Conservation (phyloP, 1,140 invertebrate genomes). For the Ditylenchus dipsaci region DNA sequence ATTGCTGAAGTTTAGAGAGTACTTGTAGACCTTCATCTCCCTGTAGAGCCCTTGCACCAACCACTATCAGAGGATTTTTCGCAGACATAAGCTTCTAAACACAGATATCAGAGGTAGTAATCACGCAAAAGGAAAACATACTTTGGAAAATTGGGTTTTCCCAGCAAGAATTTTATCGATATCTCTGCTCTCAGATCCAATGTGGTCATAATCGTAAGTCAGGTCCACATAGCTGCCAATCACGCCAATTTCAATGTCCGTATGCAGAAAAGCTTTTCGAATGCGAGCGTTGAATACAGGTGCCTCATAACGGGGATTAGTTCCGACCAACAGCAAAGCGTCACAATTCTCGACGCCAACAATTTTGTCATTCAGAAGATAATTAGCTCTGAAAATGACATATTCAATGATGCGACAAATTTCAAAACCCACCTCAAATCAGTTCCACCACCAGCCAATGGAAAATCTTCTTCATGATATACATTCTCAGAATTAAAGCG, state of each 20-base stretch:
- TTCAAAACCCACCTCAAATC: slow-evolving; percentile 73
- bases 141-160: slow-evolving; percentile 61
- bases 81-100: slow-evolving; percentile 69
- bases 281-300: slow-evolving; percentile 90
- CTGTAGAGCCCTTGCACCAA: slow-evolving; percentile 78
- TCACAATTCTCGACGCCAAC: slow-evolving; percentile 83
- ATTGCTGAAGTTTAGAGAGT: slow-evolving; percentile 70
- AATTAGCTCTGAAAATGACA: slow-evolving; percentile 57
- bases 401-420: slow-evolving; percentile 8
- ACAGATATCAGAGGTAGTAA: not conserved
- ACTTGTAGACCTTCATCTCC: slow-evolving; percentile 74
- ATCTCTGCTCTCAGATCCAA: slow-evolving; percentile 39
- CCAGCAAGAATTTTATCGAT: slow-evolving; percentile 47
- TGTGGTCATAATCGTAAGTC: slow-evolving; percentile 77
- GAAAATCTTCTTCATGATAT: slow-evolving; percentile 84
- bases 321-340: slow-evolving; percentile 83
- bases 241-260: slow-evolving; percentile 66
- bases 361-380: slow-evolving; percentile 62
- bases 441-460: slow-evolving; percentile 75
- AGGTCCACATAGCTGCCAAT: slow-evolving; percentile 87
- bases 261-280: slow-evolving; percentile 69
- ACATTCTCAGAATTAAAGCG: slow-evolving; percentile 76
- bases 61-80: slow-evolving; percentile 82
- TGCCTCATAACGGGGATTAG: slow-evolving; percentile 95
- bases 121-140: not conserved